A percentile compares a stretch with the other conserved stretches of the same genome.
phyloP scores from a whole-genome alignment of 2,113 vertebrate species.

The Eublepharis macularius region DNA sequence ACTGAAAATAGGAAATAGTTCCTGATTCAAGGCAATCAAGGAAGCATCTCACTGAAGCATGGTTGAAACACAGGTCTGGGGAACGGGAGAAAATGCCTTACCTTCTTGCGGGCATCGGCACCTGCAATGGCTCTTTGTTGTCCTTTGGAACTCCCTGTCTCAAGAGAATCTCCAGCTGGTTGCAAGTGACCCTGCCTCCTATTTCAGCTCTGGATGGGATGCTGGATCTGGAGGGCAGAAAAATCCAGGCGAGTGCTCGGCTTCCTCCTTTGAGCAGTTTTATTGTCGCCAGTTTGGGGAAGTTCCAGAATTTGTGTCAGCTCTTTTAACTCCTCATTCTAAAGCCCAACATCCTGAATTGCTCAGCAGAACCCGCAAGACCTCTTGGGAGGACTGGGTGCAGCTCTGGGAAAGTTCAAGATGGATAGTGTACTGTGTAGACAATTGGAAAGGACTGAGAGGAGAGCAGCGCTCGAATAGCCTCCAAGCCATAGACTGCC shows the following conservation, averaged over 20 bases:
- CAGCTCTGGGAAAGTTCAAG: background rate
- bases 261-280: background rate
- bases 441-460: background rate
- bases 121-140: background rate
- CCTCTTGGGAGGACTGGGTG: background rate
- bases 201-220: background rate
- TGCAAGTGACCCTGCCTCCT: background rate
- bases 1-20: background rate
- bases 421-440: too few relatives aligned
- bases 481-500: too few relatives aligned
- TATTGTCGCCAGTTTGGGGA: conserved; percentile 3
- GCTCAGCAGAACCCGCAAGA: background rate
- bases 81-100: background rate
- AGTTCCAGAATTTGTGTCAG: background rate
- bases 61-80: background rate
- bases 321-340: background rate
- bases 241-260: background rate
- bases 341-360: background rate
- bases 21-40: background rate
- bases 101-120: background rate
- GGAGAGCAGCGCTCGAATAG: background rate
- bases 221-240: fast-evolving
- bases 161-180: background rate
- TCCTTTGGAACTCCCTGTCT: background rate
- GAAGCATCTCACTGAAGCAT: background rate